phyloP scores from a whole-genome alignment of 2,888 invertebrate species.

The Leptopilina drosophilae region DNA sequence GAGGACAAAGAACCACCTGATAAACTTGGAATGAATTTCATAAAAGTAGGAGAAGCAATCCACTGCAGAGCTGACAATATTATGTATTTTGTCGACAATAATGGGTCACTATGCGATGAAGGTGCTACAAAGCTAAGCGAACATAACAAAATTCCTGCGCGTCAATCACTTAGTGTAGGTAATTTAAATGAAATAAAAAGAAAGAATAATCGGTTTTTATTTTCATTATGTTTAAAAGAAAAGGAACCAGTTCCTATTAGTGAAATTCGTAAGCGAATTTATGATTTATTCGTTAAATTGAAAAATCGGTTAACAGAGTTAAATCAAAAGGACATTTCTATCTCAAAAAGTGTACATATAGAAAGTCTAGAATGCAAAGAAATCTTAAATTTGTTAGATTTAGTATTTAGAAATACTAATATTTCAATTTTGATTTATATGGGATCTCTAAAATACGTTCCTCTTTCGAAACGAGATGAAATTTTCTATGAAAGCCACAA shows the following conservation, averaged over 20 bases:
- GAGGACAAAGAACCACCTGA: no score
- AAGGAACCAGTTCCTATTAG: not conserved
- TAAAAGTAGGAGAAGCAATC: not conserved
- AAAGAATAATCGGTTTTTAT: not conserved
- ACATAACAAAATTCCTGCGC: not conserved
- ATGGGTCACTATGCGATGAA: not conserved
- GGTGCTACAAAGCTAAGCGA: not conserved
- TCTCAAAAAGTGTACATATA: not conserved
- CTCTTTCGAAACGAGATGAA: not conserved
- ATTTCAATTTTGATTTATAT: not conserved
- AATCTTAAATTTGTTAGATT: not conserved
- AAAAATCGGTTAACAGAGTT: not conserved
- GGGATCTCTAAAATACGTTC: not conserved
- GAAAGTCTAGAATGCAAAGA: not conserved
- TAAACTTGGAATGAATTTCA: not conserved
- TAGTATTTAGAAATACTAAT: not conserved
- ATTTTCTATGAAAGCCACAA: not conserved
- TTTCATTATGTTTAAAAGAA: conserved; percentile 1
- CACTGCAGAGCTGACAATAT: not conserved
- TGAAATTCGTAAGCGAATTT: not conserved
- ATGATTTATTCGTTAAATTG: not conserved
- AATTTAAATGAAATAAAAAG: not conserved
- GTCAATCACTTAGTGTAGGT: not conserved
- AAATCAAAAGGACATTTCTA: not conserved
- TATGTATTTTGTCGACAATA: not conserved